Conservation (phyloP, 2,888 invertebrate species). For the Aphrophora alni region DNA sequence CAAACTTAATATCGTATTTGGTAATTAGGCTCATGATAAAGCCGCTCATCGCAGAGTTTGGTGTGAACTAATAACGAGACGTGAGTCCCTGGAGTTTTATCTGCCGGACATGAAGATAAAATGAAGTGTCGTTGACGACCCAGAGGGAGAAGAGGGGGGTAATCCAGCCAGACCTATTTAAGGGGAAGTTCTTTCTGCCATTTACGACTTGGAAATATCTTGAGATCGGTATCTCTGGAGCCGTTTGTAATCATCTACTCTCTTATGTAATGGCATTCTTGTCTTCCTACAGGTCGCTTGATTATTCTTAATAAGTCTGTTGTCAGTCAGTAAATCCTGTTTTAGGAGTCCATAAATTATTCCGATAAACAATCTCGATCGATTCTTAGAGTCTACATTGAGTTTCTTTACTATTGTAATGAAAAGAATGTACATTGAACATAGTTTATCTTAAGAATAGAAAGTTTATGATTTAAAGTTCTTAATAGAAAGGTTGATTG, state of each 20-base stretch:
- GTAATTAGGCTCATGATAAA: not conserved
- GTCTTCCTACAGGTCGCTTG: not conserved
- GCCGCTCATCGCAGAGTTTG: not conserved
- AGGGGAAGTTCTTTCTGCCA: not conserved
- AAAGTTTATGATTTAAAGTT: too few species aligned
- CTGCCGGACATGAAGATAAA: slow-evolving; percentile 1
- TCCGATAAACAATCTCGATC: not conserved
- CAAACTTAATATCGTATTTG: not conserved
- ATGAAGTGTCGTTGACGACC: not conserved
- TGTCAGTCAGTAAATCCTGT: slow-evolving; percentile 2
- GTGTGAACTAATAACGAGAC: not conserved
- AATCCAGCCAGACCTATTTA: too few species aligned
- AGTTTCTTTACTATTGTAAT: too few species aligned
- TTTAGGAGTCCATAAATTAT: not conserved
- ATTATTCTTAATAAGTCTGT: slow-evolving; percentile 6
- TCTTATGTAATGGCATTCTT: not conserved
- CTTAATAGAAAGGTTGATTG: too few species aligned
- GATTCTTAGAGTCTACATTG: not conserved
- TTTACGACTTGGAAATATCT: slow-evolving; percentile 2
- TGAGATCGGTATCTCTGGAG: not conserved
- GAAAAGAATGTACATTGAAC: too few species aligned
- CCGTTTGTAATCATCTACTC: not conserved
- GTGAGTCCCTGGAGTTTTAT: not conserved
- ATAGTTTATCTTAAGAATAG: too few species aligned
- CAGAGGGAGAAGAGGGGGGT: not conserved